A percentile compares a stretch with the other conserved stretches of the same genome.
These are phyloP conservation scores for Labroides dimidiatus DNA, from an alignment of 2,797 vertebrate species.

Conservation along the genomic window DNA sequence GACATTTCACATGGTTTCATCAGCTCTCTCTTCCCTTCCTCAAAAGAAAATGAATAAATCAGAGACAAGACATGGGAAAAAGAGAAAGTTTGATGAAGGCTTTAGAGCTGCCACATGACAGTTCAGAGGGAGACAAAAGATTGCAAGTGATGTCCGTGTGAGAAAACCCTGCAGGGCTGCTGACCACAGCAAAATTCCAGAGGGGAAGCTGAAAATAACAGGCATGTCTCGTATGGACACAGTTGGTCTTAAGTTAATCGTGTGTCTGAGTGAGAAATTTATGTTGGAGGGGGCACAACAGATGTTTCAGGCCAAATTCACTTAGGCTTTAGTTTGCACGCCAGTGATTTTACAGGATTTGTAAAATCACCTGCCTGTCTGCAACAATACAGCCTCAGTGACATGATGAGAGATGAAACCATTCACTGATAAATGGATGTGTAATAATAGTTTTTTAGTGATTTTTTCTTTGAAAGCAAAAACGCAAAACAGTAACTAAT, in stretches of 20 bases:
- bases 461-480: too few species aligned
- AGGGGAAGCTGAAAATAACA: slow-evolving; percentile 45
- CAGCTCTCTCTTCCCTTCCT: slow-evolving; percentile 19
- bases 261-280: neutral
- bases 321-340: slow-evolving; percentile 8
- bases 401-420: too few species aligned
- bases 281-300: neutral
- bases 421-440: too few species aligned
- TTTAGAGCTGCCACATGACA: slow-evolving; percentile 2
- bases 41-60: neutral
- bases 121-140: slow-evolving; percentile 33
- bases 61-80: neutral
- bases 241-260: slow-evolving; percentile 9
- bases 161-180: slow-evolving; percentile 52
- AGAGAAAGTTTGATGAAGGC: neutral
- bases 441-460: neutral
- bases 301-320: slow-evolving; percentile 16
- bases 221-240: slow-evolving; percentile 22
- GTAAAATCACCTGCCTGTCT: too few species aligned
- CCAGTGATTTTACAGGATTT: slow-evolving; percentile 19
- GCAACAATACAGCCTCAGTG: too few species aligned
- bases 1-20: slow-evolving; percentile 53
- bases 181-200: slow-evolving; percentile 60
- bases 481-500: too few species aligned
- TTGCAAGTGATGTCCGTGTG: slow-evolving; percentile 12